A percentile compares a stretch with the other conserved stretches of the same genome.
phyloP scores from a whole-genome alignment of 2,113 vertebrate species.

The Terrapene triunguis region DNA sequence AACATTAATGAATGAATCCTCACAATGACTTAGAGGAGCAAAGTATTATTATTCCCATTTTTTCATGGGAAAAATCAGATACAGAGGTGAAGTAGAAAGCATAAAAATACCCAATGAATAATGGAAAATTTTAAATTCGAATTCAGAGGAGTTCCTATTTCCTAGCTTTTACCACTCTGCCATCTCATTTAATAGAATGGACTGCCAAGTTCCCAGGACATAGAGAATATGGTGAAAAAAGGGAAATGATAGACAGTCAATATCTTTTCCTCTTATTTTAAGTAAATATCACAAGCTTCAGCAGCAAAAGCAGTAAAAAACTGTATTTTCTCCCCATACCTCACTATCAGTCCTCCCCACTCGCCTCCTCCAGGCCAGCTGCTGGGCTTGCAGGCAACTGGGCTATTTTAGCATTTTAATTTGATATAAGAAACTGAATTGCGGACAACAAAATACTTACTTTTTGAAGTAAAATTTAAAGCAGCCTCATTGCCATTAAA shows the following conservation, averaged over 20 bases:
- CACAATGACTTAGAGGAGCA: not conserved
- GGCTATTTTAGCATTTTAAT: slow-evolving; percentile 9
- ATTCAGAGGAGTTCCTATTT: slow-evolving; percentile 48
- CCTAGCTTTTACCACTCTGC: slow-evolving; percentile 19
- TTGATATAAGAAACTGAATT: not conserved
- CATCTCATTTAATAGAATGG: slow-evolving; percentile 22
- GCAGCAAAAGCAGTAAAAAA: not conserved
- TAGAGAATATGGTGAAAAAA: slow-evolving; percentile 10
- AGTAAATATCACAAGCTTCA: not conserved
- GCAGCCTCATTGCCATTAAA: not conserved
- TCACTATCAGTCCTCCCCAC: not conserved
- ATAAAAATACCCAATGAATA: not conserved
- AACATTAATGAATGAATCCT: slow-evolving; percentile 25
- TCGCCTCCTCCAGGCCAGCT: not conserved
- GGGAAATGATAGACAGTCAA: slow-evolving; percentile 7
- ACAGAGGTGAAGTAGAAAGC: slow-evolving; percentile 32
- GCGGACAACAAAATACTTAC: not conserved
- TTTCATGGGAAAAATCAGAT: slow-evolving; percentile 22
- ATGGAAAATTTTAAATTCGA: slow-evolving; percentile 38
- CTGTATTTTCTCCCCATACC: not conserved
- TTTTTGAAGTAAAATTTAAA: not conserved
- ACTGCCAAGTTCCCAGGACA: not conserved
- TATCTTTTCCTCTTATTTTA: not conserved
- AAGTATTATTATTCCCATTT: slow-evolving; percentile 37
- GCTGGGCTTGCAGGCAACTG: slow-evolving; percentile 8